A percentile compares a stretch with the other conserved stretches of the same genome.
phyloP scores from a whole-genome alignment of 2,113 vertebrate species.

The Zeus faber region DNA sequence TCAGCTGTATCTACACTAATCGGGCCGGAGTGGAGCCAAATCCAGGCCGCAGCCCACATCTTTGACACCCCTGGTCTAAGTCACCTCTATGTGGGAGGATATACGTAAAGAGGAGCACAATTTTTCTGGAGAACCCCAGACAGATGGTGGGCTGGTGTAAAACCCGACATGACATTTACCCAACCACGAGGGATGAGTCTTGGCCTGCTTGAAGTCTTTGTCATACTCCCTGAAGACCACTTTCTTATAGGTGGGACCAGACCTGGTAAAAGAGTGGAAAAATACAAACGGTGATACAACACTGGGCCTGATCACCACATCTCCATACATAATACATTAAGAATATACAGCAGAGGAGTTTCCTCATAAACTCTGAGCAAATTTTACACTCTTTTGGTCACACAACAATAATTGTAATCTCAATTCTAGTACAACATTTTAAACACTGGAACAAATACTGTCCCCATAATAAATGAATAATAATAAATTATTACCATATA shows the following conservation, averaged over 20 bases:
- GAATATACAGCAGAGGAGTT: too few relatives aligned
- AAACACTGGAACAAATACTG: too few relatives aligned
- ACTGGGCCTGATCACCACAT: background rate
- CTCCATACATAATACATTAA: background rate
- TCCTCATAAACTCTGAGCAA: too few relatives aligned
- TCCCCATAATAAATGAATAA: too few relatives aligned
- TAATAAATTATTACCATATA: too few relatives aligned
- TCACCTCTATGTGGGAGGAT: too few relatives aligned
- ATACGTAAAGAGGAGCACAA: conserved; percentile 1
- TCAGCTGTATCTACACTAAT: too few relatives aligned
- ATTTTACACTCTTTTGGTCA: too few relatives aligned
- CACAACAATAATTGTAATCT: too few relatives aligned
- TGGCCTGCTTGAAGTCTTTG: conserved; percentile 80
- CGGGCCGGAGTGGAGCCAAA: too few relatives aligned
- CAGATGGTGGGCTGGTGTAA: background rate
- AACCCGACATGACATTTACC: conserved; percentile 72
- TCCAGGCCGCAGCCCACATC: background rate
- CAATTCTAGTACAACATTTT: too few relatives aligned
- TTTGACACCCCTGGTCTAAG: background rate
- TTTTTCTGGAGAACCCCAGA: conserved; percentile 14
- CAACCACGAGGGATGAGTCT: conserved; percentile 75
- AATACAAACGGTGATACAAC: conserved; percentile 23
- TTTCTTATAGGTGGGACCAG: conserved; percentile 81
- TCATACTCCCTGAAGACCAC: conserved; percentile 92
- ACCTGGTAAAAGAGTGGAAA: conserved; percentile 46